Percentiles rank a stretch among this genome's conserved stretches.
phyloP scores from a whole-genome alignment of 2,888 invertebrate genomes.

The Oasisia sp. region DNA sequence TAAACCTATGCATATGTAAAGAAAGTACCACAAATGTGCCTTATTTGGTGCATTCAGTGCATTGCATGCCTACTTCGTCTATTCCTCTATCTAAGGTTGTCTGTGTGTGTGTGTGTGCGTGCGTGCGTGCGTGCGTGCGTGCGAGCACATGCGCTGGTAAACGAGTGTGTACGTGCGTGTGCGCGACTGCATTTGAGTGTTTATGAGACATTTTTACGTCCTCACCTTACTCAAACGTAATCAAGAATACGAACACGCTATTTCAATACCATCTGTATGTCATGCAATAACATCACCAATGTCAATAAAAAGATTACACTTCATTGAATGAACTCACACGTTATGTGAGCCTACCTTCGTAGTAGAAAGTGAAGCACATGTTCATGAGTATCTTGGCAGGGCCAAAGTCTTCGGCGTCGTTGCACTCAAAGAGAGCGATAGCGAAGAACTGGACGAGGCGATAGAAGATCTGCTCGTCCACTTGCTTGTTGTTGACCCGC shows the following conservation, averaged over 20 bases:
- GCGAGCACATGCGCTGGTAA: no score
- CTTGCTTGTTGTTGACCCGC: slow-evolving; percentile 73
- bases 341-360: slow-evolving; percentile 66
- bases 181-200: no score
- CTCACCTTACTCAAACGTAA: no score
- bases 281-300: no score
- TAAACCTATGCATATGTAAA: not conserved
- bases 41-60: not conserved
- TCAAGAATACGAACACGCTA: no score
- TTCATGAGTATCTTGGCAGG: slow-evolving; percentile 81
- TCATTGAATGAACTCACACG: no score
- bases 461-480: slow-evolving; percentile 76
- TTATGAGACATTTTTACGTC: no score
- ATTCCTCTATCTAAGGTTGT: not conserved
- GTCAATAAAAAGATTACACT: no score
- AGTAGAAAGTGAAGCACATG: slow-evolving; percentile 80
- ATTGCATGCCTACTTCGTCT: not conserved
- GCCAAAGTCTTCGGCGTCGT: slow-evolving; percentile 77
- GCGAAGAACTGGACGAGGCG: slow-evolving; percentile 78
- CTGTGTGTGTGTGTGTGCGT: no score
- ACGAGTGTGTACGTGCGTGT: no score
- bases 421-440: slow-evolving; percentile 77
- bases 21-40: not conserved
- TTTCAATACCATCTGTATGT: no score
- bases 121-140: no score